phyloP scores from a whole-genome alignment of 2,113 vertebrate genomes.

The Psettodes erumei region DNA sequence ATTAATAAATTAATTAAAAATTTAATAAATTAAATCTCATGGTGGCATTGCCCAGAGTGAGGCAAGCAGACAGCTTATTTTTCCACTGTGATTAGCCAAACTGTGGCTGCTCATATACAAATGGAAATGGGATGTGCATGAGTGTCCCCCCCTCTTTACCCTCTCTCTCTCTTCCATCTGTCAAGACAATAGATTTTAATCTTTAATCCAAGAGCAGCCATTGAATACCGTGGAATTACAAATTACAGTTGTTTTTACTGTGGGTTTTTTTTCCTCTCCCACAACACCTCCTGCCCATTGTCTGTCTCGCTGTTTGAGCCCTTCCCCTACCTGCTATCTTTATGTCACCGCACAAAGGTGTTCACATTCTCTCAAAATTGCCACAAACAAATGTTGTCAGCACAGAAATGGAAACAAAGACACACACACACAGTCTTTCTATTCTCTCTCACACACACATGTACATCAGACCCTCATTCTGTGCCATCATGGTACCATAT shows the following conservation, averaged over 20 bases:
- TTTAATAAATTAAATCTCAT: conserved; percentile 70
- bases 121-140: conserved; percentile 90
- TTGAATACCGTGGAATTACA: conserved; percentile 98
- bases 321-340: conserved; percentile 85
- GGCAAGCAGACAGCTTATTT: conserved; percentile 83
- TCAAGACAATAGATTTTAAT: conserved; percentile 99
- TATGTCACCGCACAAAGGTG: conserved; percentile 59
- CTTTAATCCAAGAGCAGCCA: conserved; percentile 99
- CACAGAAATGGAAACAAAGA: conserved; percentile 8
- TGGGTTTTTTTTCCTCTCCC: conserved; percentile 86
- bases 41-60: conserved; percentile 81
- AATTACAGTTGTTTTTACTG: conserved; percentile 99
- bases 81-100: conserved; percentile 84
- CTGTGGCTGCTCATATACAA: conserved; percentile 91
- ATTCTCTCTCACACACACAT: conserved; percentile 39
- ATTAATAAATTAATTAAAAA: too few relatives aligned
- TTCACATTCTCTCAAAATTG: conserved; percentile 18
- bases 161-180: conserved; percentile 88
- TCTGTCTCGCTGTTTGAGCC: conserved; percentile 75
- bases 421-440: conserved; percentile 22
- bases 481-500: conserved; percentile 93
- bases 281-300: conserved; percentile 77
- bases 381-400: conserved; percentile 55
- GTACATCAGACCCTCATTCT: conserved; percentile 73
- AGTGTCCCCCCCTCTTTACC: conserved; percentile 76